Evolutionary conservation across 2,888 invertebrate species (phyloP), one percentile per base, ranked within the genome.

Genomic region (Lamellibrachia satsuma): DNA sequence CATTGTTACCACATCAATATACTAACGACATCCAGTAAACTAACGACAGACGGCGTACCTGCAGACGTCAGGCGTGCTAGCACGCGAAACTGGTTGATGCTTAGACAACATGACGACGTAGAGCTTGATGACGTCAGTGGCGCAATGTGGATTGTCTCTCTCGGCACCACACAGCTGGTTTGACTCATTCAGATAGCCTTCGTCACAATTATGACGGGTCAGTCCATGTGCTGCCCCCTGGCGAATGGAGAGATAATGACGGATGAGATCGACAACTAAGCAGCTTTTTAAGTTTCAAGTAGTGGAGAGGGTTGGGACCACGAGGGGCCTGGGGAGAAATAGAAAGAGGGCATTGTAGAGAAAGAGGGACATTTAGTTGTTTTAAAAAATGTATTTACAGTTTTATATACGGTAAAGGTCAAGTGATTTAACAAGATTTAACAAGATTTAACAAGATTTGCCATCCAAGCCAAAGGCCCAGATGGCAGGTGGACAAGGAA

Each of bases 161-260:
- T 93, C 92, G 7, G 52, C 92, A 6, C 90, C 91, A 52, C 94
- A 94, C 60, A 93, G 91, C 27, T 91, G 93, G 52, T 93, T 90
- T n/a, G 94, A 93, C 92, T 94, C 94, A 7, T 90, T 52, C 39
- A 93, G 90, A 92, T 93, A 94, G 7, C 93, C 94, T 52, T 90
- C 55, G 92, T 94, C 94, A 92, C 94, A 94, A 60, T 92, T 92
- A 8, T 91, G 52, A 15, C 90, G 75, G 4, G 92, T 91, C 90
- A 94, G 22, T 11, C 93, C 93, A 75, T 93, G 92, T 1, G 52
- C 92, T 22, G 93, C 91, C 7, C 94, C 94, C 93, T 93, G 91
- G 52, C 39, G 60, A 75, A 51, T n/a, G 51, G 75, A 92, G 2
- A 75, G 15, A 39, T 75, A 91, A 22, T 91, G 4, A 52, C 52